Evolutionary conservation across 2,113 vertebrate species (phyloP).

Genomic region (Nesospiza acunhae): DNA sequence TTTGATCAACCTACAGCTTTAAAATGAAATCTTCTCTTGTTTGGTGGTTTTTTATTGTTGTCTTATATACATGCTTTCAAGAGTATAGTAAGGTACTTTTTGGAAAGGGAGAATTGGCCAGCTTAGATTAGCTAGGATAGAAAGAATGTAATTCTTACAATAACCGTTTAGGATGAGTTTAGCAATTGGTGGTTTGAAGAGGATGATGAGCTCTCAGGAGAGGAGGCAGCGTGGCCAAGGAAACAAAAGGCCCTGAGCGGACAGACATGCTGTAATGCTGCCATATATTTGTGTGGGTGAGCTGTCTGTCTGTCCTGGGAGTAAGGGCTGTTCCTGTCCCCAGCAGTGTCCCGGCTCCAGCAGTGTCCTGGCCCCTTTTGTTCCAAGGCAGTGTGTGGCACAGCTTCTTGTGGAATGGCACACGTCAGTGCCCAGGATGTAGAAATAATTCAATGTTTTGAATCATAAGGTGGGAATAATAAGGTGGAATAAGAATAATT

Average conservation of each 20-base stretch:
- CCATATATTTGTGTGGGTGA: not conserved
- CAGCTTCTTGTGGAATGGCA: not conserved
- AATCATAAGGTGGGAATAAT: not conserved
- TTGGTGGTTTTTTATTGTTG: not conserved
- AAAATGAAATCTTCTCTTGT: conserved; percentile 18
- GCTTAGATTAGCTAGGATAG: not conserved
- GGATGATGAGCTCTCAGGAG: not conserved
- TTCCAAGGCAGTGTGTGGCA: accelerated
- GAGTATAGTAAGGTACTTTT: not conserved
- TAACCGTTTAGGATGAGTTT: not conserved
- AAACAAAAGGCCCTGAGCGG: not conserved
- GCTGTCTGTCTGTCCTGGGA: not conserved
- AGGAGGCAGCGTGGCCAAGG: not conserved
- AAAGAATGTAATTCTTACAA: not conserved
- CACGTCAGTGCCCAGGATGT: not conserved
- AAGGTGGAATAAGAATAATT: not conserved
- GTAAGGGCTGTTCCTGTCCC: not conserved
- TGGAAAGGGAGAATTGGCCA: not conserved
- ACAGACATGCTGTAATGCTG: not conserved
- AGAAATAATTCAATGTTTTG: not conserved
- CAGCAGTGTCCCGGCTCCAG: not conserved
- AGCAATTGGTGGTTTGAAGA: not conserved
- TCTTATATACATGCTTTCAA: not conserved
- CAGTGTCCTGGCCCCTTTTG: not conserved
- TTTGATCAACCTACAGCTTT: conserved; percentile 13